Evolutionary conservation across 2,888 invertebrate species (phyloP), one percentile per base, ranked within the genome.

Genomic region (Melanostoma scalare): DNA sequence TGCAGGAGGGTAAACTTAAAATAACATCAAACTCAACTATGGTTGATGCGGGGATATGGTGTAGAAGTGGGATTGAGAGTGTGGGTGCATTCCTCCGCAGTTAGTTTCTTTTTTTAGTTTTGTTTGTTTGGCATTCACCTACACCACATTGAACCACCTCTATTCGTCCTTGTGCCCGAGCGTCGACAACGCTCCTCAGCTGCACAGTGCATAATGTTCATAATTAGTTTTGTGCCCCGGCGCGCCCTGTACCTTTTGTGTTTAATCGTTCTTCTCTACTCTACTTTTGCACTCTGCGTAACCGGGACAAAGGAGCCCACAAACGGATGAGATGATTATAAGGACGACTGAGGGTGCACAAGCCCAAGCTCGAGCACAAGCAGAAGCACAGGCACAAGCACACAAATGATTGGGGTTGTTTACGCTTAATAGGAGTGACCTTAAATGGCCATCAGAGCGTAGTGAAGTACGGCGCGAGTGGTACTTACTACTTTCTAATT

Each of bases 181-280:
- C 31, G n/a, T 5, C 6, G 10, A 8, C n/a, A 48, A 38, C 60
- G 46, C 31, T 33, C 38, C 44, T 6, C 40, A 31, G 31, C 67
- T 36, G 38, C 50, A 53, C 31, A 35, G 38, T 81, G 77, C 82
- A 82, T 73, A 82, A 82, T 82, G 77, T 73, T 82, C 77, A 77
- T 77, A 82, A 82, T 78, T 73, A 82, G 73, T 77, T 72, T 82
- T 73, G 67, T 68, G 61, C 68, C 67, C 72, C 52, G 55, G 44
- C 73, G 53, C 67, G 56, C 76, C 60, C 44, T 61, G 30, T 69
- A 56, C 68, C 79, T 80, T 75, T 76, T 76, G 53, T 76, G 65
- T 71, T 81, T 81, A 81, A 81, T 81, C 71, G 76, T 67, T 72
- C 60, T 71, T 77, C 20, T 20, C 52, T 55, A 60, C 76, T 65